phyloP scores from a whole-genome alignment of 2,113 vertebrate genomes.

The Lota lota region DNA sequence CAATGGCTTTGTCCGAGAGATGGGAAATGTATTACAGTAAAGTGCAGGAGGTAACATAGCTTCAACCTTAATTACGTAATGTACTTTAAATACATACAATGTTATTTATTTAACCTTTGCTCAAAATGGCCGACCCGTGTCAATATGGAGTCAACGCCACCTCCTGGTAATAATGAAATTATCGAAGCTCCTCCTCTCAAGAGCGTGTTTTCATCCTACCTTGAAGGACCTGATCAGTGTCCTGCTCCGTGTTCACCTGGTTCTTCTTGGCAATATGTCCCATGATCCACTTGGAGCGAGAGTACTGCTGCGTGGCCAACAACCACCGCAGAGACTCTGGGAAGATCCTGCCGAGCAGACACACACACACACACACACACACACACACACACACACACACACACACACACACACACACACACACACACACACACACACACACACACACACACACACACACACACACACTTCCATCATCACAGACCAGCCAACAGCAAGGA shows the following conservation, averaged over 20 bases:
- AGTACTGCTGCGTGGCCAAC: conserved; percentile 91
- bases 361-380: background rate
- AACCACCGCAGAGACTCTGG: conserved; percentile 96
- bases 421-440: too few relatives aligned
- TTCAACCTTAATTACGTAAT: background rate
- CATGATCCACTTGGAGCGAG: conserved; percentile 85
- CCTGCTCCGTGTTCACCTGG: conserved; percentile 72
- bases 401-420: too few relatives aligned
- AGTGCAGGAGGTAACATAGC: background rate
- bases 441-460: background rate
- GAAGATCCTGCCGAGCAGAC: conserved; percentile 79
- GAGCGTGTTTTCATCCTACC: conserved; percentile 65
- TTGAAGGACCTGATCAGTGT: conserved; percentile 81
- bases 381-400: too few relatives aligned
- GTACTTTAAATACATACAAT: background rate
- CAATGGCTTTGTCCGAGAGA: background rate
- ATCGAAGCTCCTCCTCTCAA: conserved; percentile 17
- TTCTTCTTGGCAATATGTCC: conserved; percentile 85
- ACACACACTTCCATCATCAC: too few relatives aligned
- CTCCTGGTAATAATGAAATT: conserved; percentile 39
- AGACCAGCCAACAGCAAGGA: too few relatives aligned
- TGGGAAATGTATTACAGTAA: background rate
- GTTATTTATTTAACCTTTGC: background rate
- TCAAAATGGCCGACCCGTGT: background rate
- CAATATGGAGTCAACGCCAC: background rate